A percentile compares a stretch with the other conserved stretches of the same genome.
Evolutionary conservation across 2,797 vertebrate species (phyloP).

Genomic region (Anabacerthia variegaticeps): DNA sequence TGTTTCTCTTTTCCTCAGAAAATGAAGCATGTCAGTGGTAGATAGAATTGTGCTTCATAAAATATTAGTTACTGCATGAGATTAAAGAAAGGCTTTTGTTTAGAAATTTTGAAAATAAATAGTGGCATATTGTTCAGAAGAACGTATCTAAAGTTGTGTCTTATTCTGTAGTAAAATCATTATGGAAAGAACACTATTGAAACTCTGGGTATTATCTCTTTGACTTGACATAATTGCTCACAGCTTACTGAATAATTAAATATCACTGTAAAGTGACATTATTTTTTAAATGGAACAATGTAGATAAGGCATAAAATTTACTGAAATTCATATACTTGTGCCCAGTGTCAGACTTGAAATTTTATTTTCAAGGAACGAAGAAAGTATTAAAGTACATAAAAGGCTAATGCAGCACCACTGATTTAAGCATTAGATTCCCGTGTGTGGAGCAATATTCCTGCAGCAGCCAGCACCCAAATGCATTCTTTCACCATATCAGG

Average conservation of each 20-base stretch:
- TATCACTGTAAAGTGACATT: background rate
- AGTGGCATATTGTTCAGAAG: background rate
- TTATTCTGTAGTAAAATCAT: background rate
- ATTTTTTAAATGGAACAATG: background rate
- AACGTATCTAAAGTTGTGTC: background rate
- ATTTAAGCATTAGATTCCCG: background rate
- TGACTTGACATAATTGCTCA: background rate
- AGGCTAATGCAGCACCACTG: background rate
- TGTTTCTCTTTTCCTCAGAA: background rate
- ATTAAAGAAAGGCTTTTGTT: background rate
- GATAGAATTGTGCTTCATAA: background rate
- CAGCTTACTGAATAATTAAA: background rate
- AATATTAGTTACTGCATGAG: background rate
- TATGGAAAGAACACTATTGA: background rate
- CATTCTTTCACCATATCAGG: background rate
- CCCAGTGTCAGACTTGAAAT: background rate
- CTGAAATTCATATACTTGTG: background rate
- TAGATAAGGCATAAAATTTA: background rate
- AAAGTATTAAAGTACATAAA: background rate
- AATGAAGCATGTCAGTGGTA: background rate
- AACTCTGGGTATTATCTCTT: background rate
- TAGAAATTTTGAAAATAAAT: background rate
- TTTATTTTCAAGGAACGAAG: background rate
- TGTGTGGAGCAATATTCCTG: background rate
- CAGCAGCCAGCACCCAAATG: background rate